These are phyloP conservation scores for Hippocampus abdominalis DNA, from an alignment of 2,113 vertebrate genomes.

Conservation along the genomic window DNA sequence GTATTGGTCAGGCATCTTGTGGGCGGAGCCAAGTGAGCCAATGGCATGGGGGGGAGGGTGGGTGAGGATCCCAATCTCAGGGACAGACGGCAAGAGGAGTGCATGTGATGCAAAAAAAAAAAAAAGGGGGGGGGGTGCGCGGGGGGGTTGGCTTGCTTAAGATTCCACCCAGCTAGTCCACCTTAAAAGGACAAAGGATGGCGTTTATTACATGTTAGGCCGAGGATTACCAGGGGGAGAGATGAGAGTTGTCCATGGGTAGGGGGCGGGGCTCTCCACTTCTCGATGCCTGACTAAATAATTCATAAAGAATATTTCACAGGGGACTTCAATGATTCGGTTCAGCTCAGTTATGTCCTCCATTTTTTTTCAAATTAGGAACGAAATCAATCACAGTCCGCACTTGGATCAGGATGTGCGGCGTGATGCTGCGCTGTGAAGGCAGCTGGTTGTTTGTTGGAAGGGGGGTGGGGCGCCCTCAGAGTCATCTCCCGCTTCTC, in stretches of 20 bases:
- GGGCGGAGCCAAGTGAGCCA: slow-evolving; percentile 53
- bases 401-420: not conserved
- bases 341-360: no score
- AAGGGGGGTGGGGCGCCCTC: slow-evolving; percentile 16
- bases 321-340: not conserved
- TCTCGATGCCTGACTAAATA: no score
- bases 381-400: not conserved
- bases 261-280: not conserved
- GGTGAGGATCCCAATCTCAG: slow-evolving; percentile 37
- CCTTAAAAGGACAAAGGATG: slow-evolving; percentile 59
- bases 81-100: slow-evolving; percentile 27
- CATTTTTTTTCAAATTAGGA: not conserved
- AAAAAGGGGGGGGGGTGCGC: no score
- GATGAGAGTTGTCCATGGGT: not conserved
- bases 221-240: not conserved
- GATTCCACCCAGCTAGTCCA: slow-evolving; percentile 30
- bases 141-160: not conserved
- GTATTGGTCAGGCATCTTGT: slow-evolving; percentile 43
- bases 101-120: slow-evolving; percentile 3
- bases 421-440: slow-evolving; percentile 7
- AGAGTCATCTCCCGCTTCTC: slow-evolving; percentile 53
- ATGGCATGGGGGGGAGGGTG: slow-evolving; percentile 34
- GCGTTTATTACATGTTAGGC: slow-evolving; percentile 21
- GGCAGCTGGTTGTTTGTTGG: slow-evolving; percentile 23
- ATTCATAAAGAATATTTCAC: not conserved